Conservation (phyloP, 1,140 invertebrate genomes). For the Achatina immaculata region DNA sequence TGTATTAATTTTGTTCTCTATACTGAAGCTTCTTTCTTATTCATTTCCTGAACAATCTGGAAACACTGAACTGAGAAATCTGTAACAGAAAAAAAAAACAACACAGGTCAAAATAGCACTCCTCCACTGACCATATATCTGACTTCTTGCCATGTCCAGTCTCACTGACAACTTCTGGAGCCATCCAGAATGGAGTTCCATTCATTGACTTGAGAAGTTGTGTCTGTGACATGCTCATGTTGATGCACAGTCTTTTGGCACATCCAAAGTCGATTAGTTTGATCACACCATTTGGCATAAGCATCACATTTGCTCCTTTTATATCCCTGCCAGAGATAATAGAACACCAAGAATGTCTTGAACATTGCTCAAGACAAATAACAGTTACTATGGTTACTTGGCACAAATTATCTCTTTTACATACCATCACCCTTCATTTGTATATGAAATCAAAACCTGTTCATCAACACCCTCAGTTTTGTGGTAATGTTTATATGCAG, state of each 20-base stretch:
- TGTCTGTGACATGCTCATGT: conserved; percentile 64
- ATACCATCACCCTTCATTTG: too few relatives aligned
- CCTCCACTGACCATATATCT: conserved; percentile 66
- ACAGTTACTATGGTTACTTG: too few relatives aligned
- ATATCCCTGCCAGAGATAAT: conserved; percentile 82
- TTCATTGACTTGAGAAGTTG: conserved; percentile 69
- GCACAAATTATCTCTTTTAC: too few relatives aligned
- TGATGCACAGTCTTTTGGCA: conserved; percentile 69
- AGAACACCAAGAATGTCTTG: not conserved
- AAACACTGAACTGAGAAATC: not conserved
- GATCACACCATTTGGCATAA: conserved; percentile 91
- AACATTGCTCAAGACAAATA: too few relatives aligned
- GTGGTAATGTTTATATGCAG: too few relatives aligned
- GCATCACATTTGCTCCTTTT: conserved; percentile 96
- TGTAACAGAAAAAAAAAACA: conserved; percentile 14
- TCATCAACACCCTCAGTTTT: too few relatives aligned
- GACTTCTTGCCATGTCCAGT: conserved; percentile 70
- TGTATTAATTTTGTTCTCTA: too few relatives aligned
- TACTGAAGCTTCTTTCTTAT: too few relatives aligned
- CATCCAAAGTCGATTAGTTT: conserved; percentile 98
- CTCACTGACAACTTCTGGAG: conserved; percentile 89
- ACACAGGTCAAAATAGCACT: not conserved
- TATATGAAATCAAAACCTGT: too few relatives aligned
- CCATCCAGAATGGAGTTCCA: conserved; percentile 92
- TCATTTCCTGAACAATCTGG: too few relatives aligned